These are phyloP conservation scores for Peromyscus nudipes DNA, from an alignment of 2,797 vertebrate species.

Conservation along the genomic window DNA sequence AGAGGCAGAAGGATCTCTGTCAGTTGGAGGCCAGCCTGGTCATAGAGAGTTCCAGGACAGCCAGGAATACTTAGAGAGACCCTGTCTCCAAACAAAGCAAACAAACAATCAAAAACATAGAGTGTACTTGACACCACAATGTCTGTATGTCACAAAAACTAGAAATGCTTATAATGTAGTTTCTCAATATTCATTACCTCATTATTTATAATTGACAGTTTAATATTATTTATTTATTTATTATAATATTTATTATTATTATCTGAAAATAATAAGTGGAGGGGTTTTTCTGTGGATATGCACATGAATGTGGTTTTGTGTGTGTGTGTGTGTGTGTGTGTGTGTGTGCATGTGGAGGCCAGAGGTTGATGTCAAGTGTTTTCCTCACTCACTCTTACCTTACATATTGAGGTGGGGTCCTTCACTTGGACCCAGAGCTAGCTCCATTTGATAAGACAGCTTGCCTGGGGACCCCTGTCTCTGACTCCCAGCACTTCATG, in stretches of 20 bases:
- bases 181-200: not conserved
- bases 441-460: not conserved
- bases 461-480: not conserved
- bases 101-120: not conserved
- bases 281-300: not conserved
- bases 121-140: not conserved
- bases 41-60: not conserved
- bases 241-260: too few species aligned
- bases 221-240: too few species aligned
- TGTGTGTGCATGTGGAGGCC: not conserved
- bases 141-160: not conserved
- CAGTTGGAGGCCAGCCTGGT: not conserved
- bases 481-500: not conserved
- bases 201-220: conserved; percentile 1
- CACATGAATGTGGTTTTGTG: not conserved
- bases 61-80: not conserved
- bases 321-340: not conserved
- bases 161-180: not conserved
- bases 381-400: not conserved
- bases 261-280: conserved; percentile 1
- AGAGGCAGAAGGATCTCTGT: not conserved
- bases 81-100: not conserved
- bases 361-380: not conserved
- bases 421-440: not conserved
- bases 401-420: not conserved